These are phyloP conservation scores for Phyllotreta cruciferae DNA, from an alignment of 2,888 invertebrate genomes.

Conservation along the genomic window DNA sequence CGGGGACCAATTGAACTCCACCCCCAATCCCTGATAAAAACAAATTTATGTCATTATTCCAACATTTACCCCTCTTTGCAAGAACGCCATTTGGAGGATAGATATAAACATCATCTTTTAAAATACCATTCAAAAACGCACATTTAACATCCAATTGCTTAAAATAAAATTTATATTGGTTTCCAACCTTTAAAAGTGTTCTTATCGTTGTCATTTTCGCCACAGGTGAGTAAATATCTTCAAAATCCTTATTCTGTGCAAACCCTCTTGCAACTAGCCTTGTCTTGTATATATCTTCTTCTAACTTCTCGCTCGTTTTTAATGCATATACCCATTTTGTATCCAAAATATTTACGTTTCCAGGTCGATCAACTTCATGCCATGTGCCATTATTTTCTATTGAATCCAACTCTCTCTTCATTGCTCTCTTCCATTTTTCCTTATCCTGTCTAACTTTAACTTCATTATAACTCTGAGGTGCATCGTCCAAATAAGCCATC, in stretches of 20 bases:
- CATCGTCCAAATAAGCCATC: conserved; percentile 18
- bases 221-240: conserved; percentile 20
- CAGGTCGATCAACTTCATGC: conserved; percentile 7
- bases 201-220: conserved; percentile 21
- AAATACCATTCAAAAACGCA: conserved; percentile 20
- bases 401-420: conserved; percentile 18
- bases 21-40: too few relatives aligned
- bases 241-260: conserved; percentile 5
- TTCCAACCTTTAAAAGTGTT: conserved; percentile 21
- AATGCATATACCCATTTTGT: conserved; percentile 16
- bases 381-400: conserved; percentile 20
- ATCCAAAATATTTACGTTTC: conserved; percentile 7
- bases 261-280: conserved; percentile 23
- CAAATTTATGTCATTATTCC: too few relatives aligned
- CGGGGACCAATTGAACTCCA: too few relatives aligned
- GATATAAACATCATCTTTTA: conserved; percentile 25
- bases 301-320: conserved; percentile 6
- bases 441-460: background rate
- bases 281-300: conserved; percentile 19
- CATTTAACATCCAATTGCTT: conserved; percentile 26
- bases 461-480: conserved; percentile 19
- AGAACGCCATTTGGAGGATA: conserved; percentile 19
- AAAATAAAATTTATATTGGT: conserved; percentile 22
- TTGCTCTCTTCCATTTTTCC: too few relatives aligned
- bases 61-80: too few relatives aligned